Conservation (phyloP, 2,888 invertebrate species). For the Polydrusus pterygomalis region DNA sequence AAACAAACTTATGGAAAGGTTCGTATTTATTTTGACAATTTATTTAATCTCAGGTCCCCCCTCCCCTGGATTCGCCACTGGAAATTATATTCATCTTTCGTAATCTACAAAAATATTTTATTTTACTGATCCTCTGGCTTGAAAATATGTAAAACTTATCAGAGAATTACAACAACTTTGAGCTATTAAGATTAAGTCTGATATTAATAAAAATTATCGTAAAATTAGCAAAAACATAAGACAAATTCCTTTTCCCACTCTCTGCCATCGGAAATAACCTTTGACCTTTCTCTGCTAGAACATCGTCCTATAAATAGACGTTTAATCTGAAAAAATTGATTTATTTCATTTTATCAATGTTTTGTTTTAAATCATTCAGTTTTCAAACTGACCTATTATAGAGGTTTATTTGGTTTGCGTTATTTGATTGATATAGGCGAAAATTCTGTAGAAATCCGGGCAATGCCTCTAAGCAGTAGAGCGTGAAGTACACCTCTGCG, state of each 20-base stretch:
- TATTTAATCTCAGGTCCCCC: too few species aligned
- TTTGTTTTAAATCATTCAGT: conserved; percentile 16
- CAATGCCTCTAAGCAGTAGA: too few species aligned
- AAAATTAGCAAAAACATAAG: conserved; percentile 9
- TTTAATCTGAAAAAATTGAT: conserved; percentile 36
- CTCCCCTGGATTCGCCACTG: too few species aligned
- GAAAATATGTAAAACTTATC: conserved; percentile 4
- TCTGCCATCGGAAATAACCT: conserved; percentile 25
- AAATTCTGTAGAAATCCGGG: too few species aligned
- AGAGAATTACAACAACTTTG: conserved; percentile 13
- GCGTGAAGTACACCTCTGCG: too few species aligned
- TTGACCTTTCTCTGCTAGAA: conserved; percentile 18
- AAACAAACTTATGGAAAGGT: too few species aligned
- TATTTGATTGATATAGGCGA: not conserved
- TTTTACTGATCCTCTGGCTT: too few species aligned
- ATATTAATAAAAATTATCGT: not conserved
- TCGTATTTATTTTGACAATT: too few species aligned
- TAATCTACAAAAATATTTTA: too few species aligned
- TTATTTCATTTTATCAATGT: conserved; percentile 21
- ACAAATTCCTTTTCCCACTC: conserved; percentile 9
- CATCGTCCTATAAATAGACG: conserved; percentile 21
- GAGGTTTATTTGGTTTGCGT: too few species aligned
- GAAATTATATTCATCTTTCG: too few species aligned
- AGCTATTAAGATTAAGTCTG: conserved; percentile 7
- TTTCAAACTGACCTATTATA: conserved; percentile 13